A percentile compares a stretch with the other conserved stretches of the same genome.
phyloP scores from a whole-genome alignment of 2,888 invertebrate genomes.

The Orthonychiurus folsomi region DNA sequence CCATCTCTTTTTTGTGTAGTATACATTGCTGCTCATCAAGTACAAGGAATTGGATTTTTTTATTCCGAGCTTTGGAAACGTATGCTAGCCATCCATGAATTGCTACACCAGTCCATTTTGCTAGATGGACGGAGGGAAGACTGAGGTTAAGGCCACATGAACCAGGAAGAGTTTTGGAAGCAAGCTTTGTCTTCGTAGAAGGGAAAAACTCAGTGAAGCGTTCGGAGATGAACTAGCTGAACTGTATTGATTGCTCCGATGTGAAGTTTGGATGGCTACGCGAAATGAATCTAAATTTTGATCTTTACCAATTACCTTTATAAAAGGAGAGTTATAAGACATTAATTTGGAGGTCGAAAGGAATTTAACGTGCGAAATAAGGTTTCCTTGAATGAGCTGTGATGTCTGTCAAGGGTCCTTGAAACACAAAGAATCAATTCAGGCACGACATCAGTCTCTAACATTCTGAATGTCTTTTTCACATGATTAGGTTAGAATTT shows the following conservation, averaged over 20 bases:
- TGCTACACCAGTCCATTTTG: too few relatives aligned
- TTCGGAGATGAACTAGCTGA: not conserved
- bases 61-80: too few relatives aligned
- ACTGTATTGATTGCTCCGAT: not conserved
- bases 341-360: slow-evolving; percentile 13
- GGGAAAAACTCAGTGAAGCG: not conserved
- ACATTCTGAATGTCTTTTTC: not conserved
- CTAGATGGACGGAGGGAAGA: too few relatives aligned
- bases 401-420: not conserved
- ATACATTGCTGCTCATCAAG: too few relatives aligned
- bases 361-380: slow-evolving; percentile 5
- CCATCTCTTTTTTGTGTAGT: too few relatives aligned
- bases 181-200: not conserved
- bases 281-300: slow-evolving; percentile 18
- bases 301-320: slow-evolving; percentile 13
- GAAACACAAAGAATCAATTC: not conserved
- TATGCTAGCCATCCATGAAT: too few relatives aligned
- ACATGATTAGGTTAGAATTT: not conserved
- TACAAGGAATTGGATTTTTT: too few relatives aligned
- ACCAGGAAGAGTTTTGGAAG: not conserved
- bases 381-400: not conserved
- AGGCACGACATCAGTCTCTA: not conserved
- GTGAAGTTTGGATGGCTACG: not conserved
- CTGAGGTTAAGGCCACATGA: not conserved
- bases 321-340: slow-evolving; percentile 14